Conservation (phyloP, 1,140 invertebrate genomes). For the Copidosoma floridanum region DNA sequence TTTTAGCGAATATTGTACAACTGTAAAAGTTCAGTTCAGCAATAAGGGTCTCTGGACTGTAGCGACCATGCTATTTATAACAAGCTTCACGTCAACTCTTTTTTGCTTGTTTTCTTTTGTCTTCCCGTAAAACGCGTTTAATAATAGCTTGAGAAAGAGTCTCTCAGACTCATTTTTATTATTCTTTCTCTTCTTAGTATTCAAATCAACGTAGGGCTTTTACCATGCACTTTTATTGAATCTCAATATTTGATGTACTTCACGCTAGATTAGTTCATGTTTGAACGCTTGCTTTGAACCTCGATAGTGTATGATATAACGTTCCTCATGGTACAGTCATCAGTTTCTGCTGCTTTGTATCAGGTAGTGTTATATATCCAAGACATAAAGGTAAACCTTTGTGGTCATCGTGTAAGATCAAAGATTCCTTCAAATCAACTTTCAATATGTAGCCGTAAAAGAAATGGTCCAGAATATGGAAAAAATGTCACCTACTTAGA, state of each 20-base stretch:
- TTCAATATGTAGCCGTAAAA: constrained; percentile 57
- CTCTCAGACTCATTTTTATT: constrained; percentile 50
- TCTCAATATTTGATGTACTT: constrained; percentile 45
- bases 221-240: constrained; percentile 49
- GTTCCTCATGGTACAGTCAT: background rate
- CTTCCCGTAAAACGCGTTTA: constrained; percentile 53
- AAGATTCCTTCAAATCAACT: constrained; percentile 31
- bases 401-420: constrained; percentile 55
- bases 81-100: constrained; percentile 42
- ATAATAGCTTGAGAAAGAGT: constrained; percentile 52
- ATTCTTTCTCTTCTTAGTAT: constrained; percentile 40
- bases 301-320: constrained; percentile 49
- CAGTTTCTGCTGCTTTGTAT: background rate
- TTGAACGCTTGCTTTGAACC: constrained; percentile 44
- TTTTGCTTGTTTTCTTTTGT: constrained; percentile 51
- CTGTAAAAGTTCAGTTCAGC: background rate
- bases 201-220: constrained; percentile 50
- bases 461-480: constrained; percentile 37
- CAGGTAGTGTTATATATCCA: constrained; percentile 31
- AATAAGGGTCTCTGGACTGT: constrained; percentile 13
- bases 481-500: constrained; percentile 23
- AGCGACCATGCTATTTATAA: constrained; percentile 31
- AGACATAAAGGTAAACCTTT: constrained; percentile 55
- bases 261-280: constrained; percentile 42
- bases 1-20: background rate